Conservation (phyloP, 2,113 vertebrate species). For the Hiodon alosoides region DNA sequence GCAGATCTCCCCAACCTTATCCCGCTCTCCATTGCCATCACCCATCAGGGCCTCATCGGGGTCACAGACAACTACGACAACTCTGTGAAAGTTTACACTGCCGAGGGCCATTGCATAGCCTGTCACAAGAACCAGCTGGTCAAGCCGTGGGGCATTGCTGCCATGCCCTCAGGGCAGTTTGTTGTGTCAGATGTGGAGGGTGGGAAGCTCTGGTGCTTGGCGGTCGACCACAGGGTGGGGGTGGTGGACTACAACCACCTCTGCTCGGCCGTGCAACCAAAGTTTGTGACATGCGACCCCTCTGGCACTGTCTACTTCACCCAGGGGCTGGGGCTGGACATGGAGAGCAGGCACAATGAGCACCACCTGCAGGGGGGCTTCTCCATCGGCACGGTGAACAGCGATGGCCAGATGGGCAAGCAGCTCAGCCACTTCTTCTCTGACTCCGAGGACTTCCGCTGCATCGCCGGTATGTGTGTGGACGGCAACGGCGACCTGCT, state of each 20-base stretch:
- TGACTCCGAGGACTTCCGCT: conserved; percentile 90
- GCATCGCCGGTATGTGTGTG: conserved; percentile 97
- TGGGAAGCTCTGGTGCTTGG: conserved; percentile 91
- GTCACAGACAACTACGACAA: conserved; percentile 95
- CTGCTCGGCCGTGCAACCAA: conserved; percentile 88
- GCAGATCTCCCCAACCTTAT: conserved; percentile 88
- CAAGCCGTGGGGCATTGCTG: conserved; percentile 93
- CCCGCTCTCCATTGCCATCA: conserved; percentile 90
- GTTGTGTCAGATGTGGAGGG: conserved; percentile 95
- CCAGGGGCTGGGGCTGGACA: conserved; percentile 87
- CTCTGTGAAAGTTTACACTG: conserved; percentile 91
- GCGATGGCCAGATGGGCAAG: conserved; percentile 83
- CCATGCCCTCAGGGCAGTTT: conserved; percentile 87
- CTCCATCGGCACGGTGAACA: conserved; percentile 85
- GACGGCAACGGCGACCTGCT: conserved; percentile 87
- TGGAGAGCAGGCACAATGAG: conserved; percentile 88
- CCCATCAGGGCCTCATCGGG: conserved; percentile 84
- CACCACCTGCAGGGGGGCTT: conserved; percentile 93
- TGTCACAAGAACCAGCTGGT: conserved; percentile 92
- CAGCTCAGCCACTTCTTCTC: conserved; percentile 98
- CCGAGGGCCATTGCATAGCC: conserved; percentile 86
- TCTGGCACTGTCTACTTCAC: conserved; percentile 95
- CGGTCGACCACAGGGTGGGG: conserved; percentile 81
- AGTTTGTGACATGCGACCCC: conserved; percentile 89
- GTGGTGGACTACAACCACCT: conserved; percentile 88